These are phyloP conservation scores for Lasioglossum vierecki DNA, from an alignment of 2,888 invertebrate species.

Conservation along the genomic window DNA sequence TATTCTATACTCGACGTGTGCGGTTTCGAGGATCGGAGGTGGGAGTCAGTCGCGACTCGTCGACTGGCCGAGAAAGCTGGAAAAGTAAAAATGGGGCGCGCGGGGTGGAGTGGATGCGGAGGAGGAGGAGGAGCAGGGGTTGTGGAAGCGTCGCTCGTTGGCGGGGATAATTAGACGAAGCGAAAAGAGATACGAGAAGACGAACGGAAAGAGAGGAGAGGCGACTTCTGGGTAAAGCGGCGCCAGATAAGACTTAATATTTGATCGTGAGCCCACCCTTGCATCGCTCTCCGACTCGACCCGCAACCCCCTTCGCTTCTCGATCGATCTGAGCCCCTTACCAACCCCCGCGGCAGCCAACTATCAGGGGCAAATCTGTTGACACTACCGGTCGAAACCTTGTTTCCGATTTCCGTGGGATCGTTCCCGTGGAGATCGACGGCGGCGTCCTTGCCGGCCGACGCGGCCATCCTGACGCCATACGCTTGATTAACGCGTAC, in stretches of 20 bases:
- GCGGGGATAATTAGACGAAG: conserved; percentile 78
- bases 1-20: conserved; percentile 67
- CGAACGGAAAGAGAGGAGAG: conserved; percentile 57
- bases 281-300: conserved; percentile 76
- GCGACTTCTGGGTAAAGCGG: conserved; percentile 79
- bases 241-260: conserved; percentile 83
- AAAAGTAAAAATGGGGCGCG: neutral
- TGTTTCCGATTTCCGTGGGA: conserved; percentile 74
- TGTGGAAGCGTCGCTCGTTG: conserved; percentile 54
- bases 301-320: conserved; percentile 54
- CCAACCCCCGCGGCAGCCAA: conserved; percentile 44
- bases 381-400: conserved; percentile 75
- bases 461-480: conserved; percentile 38
- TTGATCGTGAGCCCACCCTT: conserved; percentile 81
- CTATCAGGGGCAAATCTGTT: conserved; percentile 79
- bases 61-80: conserved; percentile 22
- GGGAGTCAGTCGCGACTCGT: conserved; percentile 52
- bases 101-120: neutral
- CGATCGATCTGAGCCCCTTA: conserved; percentile 67
- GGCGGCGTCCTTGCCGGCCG: conserved; percentile 39
- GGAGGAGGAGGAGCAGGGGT: conserved; percentile 13
- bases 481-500: conserved; percentile 52
- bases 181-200: conserved; percentile 66
- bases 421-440: conserved; percentile 57
- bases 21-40: conserved; percentile 68